Conservation (phyloP, 2,113 vertebrate species). For the Heterochromis multidens region DNA sequence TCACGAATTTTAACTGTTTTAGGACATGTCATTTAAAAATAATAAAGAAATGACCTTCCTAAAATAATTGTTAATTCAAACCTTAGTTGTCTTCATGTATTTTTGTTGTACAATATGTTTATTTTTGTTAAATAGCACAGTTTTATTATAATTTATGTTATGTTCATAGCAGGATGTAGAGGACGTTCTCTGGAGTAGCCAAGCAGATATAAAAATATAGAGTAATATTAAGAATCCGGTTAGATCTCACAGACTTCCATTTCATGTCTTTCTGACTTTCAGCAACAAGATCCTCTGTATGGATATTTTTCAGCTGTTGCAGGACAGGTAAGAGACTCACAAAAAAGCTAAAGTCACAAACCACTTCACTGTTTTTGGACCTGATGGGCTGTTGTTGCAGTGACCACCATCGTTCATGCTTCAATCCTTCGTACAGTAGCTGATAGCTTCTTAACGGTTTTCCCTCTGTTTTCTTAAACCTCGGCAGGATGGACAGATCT, state of each 20-base stretch:
- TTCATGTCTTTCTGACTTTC: neutral
- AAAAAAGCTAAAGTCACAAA: neutral
- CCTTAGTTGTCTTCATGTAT: no score
- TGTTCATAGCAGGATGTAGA: neutral
- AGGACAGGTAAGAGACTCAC: constrained; percentile 63
- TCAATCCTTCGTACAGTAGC: neutral
- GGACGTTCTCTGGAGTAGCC: neutral
- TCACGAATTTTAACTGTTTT: neutral
- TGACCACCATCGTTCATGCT: neutral
- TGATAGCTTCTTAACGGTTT: neutral
- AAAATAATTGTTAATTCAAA: neutral
- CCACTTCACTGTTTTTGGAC: accelerated
- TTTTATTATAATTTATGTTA: neutral
- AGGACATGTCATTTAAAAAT: neutral
- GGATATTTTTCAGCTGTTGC: constrained; percentile 72
- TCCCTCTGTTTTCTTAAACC: neutral
- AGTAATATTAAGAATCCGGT: neutral
- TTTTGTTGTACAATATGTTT: neutral
- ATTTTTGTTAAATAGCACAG: neutral
- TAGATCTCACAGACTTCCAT: neutral
- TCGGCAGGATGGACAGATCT: constrained; percentile 88
- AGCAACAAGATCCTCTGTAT: constrained; percentile 77
- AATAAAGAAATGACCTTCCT: neutral
- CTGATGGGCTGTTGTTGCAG: neutral
- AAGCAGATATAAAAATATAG: neutral